Base-by-base conservation (phyloP, 2,113 vertebrate species). In the Anguilla rostrata region DNA sequence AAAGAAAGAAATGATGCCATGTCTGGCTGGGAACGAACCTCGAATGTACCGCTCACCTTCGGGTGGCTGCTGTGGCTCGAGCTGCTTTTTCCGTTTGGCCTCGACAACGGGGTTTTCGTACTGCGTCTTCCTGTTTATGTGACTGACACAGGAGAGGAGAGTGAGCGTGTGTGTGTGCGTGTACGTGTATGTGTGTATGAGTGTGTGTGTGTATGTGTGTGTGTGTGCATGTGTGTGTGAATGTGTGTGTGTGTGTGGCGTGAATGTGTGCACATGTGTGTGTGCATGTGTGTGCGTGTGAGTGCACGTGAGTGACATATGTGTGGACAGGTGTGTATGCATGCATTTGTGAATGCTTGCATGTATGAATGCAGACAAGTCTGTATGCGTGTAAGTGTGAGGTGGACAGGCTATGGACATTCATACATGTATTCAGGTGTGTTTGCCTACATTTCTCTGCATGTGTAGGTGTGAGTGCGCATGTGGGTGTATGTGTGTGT, bases 111-210 rank as follows among this genome's bases (percentile, higher is more conserved):
- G 98, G 94, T 99, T 99, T 92, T 99, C 98, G 87, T 99, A 99
- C 89, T 99, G 98, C 0, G 98, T 99, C 94, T 99, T 99, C 91
- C 98, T 95, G 96, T 99, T 99, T 93, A 99, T 97, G 93, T 99
- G 98, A 96, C 98, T 99, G 92, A 66, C 53, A 71, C 9, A 81
- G 81, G 40, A 57, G 75, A 39, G 2, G n/a, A 43, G 75, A 46
- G 78, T 39, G 20, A 79, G 46, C 49, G 83, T 78, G 75, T 49
- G 16, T 81, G 71, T 56, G 34, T 26, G 22, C 12, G 66, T 56
- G 41, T 26, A 18, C 9, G 20, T 16, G 83, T 85, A 89, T 60
- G 91, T 85, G 34, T 82, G 41, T 49, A 40, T 29, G 71, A 40
- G 41, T 43, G 75, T 78, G 20, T 85, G 56, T 84, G 83, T 92